Evolutionary conservation across 2,797 vertebrate genomes (phyloP), one percentile per base, ranked within the genome.

Genomic region (Macropodus opercularis): DNA sequence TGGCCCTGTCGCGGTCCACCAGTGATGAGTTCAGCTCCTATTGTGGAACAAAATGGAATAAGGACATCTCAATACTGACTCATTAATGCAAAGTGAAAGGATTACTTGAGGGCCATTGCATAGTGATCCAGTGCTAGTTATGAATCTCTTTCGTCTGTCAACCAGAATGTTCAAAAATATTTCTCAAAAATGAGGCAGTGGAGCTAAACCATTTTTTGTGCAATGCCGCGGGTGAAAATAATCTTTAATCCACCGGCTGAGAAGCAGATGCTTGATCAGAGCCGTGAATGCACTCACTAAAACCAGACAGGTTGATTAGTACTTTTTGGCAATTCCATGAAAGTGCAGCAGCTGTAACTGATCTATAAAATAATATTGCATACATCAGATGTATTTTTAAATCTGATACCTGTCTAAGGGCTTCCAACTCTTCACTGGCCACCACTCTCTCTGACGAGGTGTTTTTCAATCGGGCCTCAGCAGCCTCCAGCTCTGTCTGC

Each of bases 341-440:
- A 27, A 8, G 0, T n/a, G 10, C 18, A 27, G 29, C 24, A 31
- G n/a, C 11, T 23, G 27, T 24, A 15, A 48, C 11, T 23, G 1
- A 31, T 43, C 26, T 3, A 38, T n/a, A 4, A 36, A 41, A 14
- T n/a, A 1, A 34, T 14, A 8, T 13, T 49, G 19, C 50, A 17
- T n/a, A 10, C 1, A 36, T 29, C 6, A 1, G 1, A 6, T 42
- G 1, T 11, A 19, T 21, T 18, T 32, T 14, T 0, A 13, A 19
- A 5, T 13, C 22, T 31, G 15, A n/a, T 89, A 98, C 98, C 96
- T 99, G 98, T 92, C 95, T 91, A 67, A 99, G 92, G 0, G 95
- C 96, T 83, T 98, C 97, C 92, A 98, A 82, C 82, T 99, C 96
- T 60, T 99, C 96, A 10, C 94, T 96, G 85, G 97, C 96, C 47